A percentile compares a stretch with the other conserved stretches of the same genome.
Evolutionary conservation across 2,888 invertebrate species (phyloP).

Genomic region (Amiota mariae): DNA sequence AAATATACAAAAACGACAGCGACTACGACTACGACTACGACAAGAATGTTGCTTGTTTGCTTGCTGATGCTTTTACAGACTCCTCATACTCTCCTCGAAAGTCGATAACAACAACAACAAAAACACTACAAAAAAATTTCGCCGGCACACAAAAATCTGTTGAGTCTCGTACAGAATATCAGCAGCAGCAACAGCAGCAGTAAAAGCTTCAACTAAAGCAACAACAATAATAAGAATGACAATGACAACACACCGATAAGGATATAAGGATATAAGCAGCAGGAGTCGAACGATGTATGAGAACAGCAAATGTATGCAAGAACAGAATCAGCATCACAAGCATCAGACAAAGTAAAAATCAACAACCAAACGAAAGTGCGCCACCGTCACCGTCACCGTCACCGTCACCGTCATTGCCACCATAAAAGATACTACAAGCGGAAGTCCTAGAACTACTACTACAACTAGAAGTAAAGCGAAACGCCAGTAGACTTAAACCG

Average conservation of each 20-base stretch:
- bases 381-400: too few relatives aligned
- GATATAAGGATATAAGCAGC: background rate
- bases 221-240: constrained; percentile 23
- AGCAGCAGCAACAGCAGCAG: constrained; percentile 6
- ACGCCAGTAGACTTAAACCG: background rate
- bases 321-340: background rate
- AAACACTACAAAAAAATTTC: background rate
- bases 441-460: background rate
- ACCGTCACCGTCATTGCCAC: too few relatives aligned
- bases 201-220: constrained; percentile 29
- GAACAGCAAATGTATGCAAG: too few relatives aligned
- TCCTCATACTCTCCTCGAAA: too few relatives aligned
- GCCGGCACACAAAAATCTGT: constrained; percentile 8
- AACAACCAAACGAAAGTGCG: constrained; percentile 11
- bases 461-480: background rate
- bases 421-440: background rate
- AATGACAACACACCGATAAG: background rate
- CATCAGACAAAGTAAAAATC: background rate
- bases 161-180: background rate
- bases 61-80: constrained; percentile 1
- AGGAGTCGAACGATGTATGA: background rate
- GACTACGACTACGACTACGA: too few relatives aligned
- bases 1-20: background rate
- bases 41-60: background rate
- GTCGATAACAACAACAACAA: background rate